These are phyloP conservation scores for Erythrocercus mccallii DNA, from an alignment of 2,113 vertebrate species.

Conservation along the genomic window DNA sequence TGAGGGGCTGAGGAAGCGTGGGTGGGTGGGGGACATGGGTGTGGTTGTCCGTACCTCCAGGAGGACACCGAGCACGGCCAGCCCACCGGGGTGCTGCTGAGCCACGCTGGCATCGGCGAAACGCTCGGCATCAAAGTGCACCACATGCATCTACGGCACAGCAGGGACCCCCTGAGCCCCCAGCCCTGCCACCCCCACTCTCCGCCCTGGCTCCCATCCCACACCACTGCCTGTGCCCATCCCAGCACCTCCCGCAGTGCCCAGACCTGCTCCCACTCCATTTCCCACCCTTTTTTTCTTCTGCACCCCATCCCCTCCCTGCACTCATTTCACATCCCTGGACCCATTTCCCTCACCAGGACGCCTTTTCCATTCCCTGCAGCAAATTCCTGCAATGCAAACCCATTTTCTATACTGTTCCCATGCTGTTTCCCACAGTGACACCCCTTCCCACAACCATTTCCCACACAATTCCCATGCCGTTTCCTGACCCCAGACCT, in stretches of 20 bases:
- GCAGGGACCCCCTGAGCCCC: neutral
- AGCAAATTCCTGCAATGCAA: neutral
- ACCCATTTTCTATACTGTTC: neutral
- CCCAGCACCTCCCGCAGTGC: neutral
- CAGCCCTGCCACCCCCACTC: neutral
- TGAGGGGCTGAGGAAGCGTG: neutral
- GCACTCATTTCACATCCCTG: neutral
- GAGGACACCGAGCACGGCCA: constrained; percentile 87
- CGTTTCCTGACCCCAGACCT: neutral
- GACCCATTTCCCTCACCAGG: neutral
- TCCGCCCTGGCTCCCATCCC: neutral
- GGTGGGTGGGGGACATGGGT: neutral
- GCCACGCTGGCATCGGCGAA: constrained; percentile 78
- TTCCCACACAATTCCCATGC: neutral
- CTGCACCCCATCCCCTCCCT: neutral
- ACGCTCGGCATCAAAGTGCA: constrained; percentile 85
- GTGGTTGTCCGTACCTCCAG: constrained; percentile 73
- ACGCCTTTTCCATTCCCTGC: neutral
- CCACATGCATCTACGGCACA: constrained; percentile 81
- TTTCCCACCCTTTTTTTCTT: neutral
- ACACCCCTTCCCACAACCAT: neutral
- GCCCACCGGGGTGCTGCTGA: constrained; percentile 71
- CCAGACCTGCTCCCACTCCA: neutral
- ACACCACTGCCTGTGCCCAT: neutral
- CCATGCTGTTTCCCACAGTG: neutral